Evolutionary conservation across 2,113 vertebrate species (phyloP), one percentile per base, ranked within the genome.

Genomic region (Alexandromys fortis): DNA sequence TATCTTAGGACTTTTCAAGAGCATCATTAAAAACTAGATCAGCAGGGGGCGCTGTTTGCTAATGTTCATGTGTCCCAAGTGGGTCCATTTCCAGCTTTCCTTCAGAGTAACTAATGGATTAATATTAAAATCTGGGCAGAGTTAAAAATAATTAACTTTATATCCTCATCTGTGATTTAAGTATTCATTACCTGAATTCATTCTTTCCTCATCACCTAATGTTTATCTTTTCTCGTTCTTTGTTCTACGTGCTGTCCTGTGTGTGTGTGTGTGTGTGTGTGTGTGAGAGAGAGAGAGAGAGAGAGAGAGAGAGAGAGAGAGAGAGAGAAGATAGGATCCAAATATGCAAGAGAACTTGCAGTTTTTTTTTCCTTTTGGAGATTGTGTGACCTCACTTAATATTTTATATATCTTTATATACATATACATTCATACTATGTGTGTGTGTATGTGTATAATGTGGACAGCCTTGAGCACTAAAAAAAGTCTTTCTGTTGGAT

Each of bases 41-140:
- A 94, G 81, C n/a, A 96, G 81, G 67, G 49, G 86, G 86, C 26
- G 72, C 86, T 76, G 2, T 82, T 89, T 73, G 93, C 24, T 77
- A 77, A 61, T 35, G 76, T 86, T 94, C 76, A 7, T 4, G 2
- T 52, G 28, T 61, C 72, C 75, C 11, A 9, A 3, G 70, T n/a
- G 38, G 22, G 4, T 9, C 22, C 61, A 58, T 65, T 86, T 73
- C 42, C 49, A 67, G 28, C 7, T 79, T 91, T 13, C 42, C 6
- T 22, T 30, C 26, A 9, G 14, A 85, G 85, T 22, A 30, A 2
- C 8, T 12, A 28, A 26, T 26, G 30, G 35, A 26, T 68, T 63
- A 38, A 35, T 30, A 33, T 24, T 73, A 38, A 55, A 24, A 35
- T 75, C 47, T 67, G 77, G 55, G 24, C 78, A 81, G 33, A 58